Conservation (phyloP, 1,140 invertebrate species). For the Bathynomus jamesi region DNA sequence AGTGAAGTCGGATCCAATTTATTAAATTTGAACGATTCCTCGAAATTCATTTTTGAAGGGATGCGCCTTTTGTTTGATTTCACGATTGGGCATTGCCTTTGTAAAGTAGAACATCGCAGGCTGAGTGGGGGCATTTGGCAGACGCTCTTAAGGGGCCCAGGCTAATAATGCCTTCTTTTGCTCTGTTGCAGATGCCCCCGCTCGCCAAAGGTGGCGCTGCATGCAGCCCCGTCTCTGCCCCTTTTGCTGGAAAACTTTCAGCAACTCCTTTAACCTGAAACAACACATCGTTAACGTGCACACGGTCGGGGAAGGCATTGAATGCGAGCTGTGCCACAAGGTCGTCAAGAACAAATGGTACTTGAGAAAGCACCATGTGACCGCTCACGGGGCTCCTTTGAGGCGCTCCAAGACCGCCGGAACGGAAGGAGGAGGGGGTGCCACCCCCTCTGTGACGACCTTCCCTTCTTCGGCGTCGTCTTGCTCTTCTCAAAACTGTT, state of each 20-base stretch:
- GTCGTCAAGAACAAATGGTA: slow-evolving; percentile 41
- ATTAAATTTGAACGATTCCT: too few relatives aligned
- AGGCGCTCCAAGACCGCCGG: slow-evolving; percentile 35
- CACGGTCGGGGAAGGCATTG: slow-evolving; percentile 52
- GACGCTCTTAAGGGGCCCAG: slow-evolving; percentile 23
- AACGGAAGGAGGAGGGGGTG: neutral
- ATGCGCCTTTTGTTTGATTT: too few relatives aligned
- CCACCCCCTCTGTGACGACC: neutral
- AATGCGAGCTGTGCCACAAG: slow-evolving; percentile 46
- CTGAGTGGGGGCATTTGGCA: slow-evolving; percentile 36
- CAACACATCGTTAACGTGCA: slow-evolving; percentile 66
- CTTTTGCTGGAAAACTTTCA: slow-evolving; percentile 41
- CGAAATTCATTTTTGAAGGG: too few relatives aligned
- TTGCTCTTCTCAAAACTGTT: neutral
- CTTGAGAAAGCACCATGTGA: slow-evolving; percentile 40
- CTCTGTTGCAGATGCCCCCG: slow-evolving; percentile 35
- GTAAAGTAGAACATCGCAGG: slow-evolving; percentile 17
- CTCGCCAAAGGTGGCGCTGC: slow-evolving; percentile 40
- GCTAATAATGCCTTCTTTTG: slow-evolving; percentile 36
- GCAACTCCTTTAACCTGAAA: slow-evolving; percentile 41
- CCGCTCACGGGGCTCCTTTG: slow-evolving; percentile 39
- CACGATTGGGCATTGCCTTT: too few relatives aligned
- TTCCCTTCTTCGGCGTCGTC: neutral
- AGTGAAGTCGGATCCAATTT: too few relatives aligned
- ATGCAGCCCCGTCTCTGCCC: slow-evolving; percentile 41